phyloP scores from a whole-genome alignment of 2,113 vertebrate genomes.

The Rhineura floridana region DNA sequence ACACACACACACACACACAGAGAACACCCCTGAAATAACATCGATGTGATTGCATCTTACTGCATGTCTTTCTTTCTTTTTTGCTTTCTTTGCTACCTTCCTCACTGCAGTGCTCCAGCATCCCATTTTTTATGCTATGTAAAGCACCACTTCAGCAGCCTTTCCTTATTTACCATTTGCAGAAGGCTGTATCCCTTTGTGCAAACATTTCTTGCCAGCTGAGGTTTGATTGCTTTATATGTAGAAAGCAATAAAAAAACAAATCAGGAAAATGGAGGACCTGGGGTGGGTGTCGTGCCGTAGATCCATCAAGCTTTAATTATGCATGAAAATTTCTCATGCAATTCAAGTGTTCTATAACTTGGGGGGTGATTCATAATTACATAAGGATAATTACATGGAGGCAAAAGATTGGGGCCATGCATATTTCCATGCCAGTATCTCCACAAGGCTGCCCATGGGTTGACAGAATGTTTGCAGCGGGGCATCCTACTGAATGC shows the following conservation, averaged over 20 bases:
- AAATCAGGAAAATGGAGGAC: constrained; percentile 54
- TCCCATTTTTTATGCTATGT: fast-evolving
- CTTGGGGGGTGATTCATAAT: not conserved
- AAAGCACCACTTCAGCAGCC: not conserved
- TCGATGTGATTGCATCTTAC: not conserved
- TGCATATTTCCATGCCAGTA: too few species aligned
- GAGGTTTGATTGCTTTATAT: not conserved
- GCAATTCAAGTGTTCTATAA: not conserved
- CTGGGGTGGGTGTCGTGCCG: not conserved
- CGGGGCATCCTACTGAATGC: too few species aligned
- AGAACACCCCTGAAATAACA: not conserved
- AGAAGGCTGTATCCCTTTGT: not conserved
- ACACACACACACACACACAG: too few species aligned
- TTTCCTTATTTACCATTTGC: not conserved
- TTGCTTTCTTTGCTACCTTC: not conserved
- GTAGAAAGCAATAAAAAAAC: constrained; percentile 18
- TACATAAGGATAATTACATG: too few species aligned
- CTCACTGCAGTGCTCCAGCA: fast-evolving
- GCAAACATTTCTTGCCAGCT: not conserved
- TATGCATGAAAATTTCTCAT: not conserved
- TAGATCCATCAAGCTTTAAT: too few species aligned
- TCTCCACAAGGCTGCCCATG: too few species aligned
- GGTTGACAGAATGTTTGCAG: too few species aligned
- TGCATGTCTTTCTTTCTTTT: not conserved
- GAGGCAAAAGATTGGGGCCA: too few species aligned